Evolutionary conservation across 2,888 invertebrate species (phyloP).

Genomic region (Sarcophaga rosellei): DNA sequence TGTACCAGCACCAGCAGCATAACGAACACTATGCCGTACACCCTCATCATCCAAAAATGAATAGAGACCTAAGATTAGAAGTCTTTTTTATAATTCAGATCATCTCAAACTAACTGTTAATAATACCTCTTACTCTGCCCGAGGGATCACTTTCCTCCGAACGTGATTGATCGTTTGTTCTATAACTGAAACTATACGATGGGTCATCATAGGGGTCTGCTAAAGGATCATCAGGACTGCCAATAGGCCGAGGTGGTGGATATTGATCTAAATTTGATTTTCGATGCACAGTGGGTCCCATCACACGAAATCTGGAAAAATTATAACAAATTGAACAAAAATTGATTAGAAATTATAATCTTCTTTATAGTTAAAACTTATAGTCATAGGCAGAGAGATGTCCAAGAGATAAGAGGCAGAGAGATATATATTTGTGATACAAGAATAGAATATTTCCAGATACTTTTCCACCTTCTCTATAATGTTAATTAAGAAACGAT

Average conservation of each 20-base stretch:
- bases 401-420: too few relatives aligned
- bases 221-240: conserved; percentile 87
- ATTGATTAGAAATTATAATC: background rate
- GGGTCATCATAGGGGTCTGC: conserved; percentile 90
- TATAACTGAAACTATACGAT: conserved; percentile 87
- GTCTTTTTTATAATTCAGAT: background rate
- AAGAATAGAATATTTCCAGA: too few relatives aligned
- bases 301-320: conserved; percentile 85
- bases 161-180: conserved; percentile 86
- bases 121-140: conserved; percentile 85
- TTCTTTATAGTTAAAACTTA: background rate
- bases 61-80: conserved; percentile 83
- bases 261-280: conserved; percentile 88
- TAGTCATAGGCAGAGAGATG: too few relatives aligned
- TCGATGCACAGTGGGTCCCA: conserved; percentile 88
- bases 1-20: conserved; percentile 88
- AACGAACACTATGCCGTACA: conserved; percentile 88
- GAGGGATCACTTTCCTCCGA: conserved; percentile 85
- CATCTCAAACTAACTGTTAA: background rate
- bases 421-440: too few relatives aligned
- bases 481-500: too few relatives aligned
- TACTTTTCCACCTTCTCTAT: too few relatives aligned
- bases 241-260: conserved; percentile 85
- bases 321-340: background rate
- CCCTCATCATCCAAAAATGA: conserved; percentile 89